Evolutionary conservation across 2,888 invertebrate species (phyloP).

Genomic region (Vesta saturnalis): DNA sequence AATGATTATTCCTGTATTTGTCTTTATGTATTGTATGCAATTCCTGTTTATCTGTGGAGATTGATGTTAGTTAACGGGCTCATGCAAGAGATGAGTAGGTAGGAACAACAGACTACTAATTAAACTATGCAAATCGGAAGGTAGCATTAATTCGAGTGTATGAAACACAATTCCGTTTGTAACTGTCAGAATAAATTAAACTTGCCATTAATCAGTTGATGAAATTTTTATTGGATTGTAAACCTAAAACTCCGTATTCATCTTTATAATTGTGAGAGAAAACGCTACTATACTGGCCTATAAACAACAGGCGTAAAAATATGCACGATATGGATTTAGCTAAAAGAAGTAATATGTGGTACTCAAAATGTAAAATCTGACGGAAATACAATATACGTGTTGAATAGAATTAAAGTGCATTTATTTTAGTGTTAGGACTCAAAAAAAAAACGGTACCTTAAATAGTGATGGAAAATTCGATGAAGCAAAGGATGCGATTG

Average conservation of each 20-base stretch:
- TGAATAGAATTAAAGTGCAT: neutral
- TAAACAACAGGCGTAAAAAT: no score
- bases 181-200: slow-evolving; percentile 12
- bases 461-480: slow-evolving; percentile 36
- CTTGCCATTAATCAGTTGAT: slow-evolving; percentile 7
- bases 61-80: neutral
- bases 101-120: neutral
- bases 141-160: neutral
- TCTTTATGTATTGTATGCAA: neutral
- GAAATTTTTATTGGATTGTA: no score
- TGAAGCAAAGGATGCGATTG: slow-evolving; percentile 37
- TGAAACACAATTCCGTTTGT: slow-evolving; percentile 12
- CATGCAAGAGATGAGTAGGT: neutral
- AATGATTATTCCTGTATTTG: neutral
- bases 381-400: no score
- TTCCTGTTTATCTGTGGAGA: neutral
- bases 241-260: no score
- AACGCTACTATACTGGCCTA: no score
- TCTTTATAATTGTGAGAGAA: no score
- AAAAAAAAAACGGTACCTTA: slow-evolving; percentile 32
- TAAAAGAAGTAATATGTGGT: no score
- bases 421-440: slow-evolving; percentile 21
- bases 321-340: no score
- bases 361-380: no score
- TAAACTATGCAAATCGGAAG: slow-evolving; percentile 1